Conservation (phyloP, 2,888 invertebrate species). For the Coleophora deauratella region DNA sequence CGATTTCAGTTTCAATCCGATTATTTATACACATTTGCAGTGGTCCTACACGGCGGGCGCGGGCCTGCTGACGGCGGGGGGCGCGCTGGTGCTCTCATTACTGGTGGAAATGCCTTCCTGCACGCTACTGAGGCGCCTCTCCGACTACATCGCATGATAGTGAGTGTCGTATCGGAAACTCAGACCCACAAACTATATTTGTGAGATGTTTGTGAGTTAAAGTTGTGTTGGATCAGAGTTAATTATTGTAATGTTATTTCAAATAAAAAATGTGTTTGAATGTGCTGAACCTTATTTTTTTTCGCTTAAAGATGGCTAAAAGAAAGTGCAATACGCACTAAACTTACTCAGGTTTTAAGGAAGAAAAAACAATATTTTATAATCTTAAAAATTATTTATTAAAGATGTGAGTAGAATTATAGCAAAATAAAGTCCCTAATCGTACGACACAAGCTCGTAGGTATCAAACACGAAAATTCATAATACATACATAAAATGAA, state of each 20-base stretch:
- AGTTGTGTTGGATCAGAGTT: no score
- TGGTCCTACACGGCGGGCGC: slow-evolving; percentile 69
- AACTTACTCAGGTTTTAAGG: background rate
- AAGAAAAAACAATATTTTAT: background rate
- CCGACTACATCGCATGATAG: slow-evolving; percentile 40
- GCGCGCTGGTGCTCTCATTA: slow-evolving; percentile 63
- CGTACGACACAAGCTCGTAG: no score
- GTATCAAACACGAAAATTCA: background rate
- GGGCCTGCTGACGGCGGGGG: slow-evolving; percentile 44
- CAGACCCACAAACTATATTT: no score
- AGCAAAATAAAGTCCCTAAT: slow-evolving; percentile 9
- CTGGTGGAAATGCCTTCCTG: slow-evolving; percentile 76
- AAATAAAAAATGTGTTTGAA: no score
- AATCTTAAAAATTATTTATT: slow-evolving; percentile 7
- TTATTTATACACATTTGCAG: slow-evolving; percentile 48
- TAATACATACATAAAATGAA: slow-evolving; percentile 2
- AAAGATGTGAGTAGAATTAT: slow-evolving; percentile 1
- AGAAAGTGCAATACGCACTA: no score
- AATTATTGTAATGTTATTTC: no score
- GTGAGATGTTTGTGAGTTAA: no score
- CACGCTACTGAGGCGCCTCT: slow-evolving; percentile 64
- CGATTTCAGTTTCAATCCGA: no score
- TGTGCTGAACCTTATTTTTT: no score
- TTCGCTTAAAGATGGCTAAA: no score
- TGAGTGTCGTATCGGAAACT: no score